phyloP scores from a whole-genome alignment of 2,797 vertebrate genomes.

The Falco cherrug region DNA sequence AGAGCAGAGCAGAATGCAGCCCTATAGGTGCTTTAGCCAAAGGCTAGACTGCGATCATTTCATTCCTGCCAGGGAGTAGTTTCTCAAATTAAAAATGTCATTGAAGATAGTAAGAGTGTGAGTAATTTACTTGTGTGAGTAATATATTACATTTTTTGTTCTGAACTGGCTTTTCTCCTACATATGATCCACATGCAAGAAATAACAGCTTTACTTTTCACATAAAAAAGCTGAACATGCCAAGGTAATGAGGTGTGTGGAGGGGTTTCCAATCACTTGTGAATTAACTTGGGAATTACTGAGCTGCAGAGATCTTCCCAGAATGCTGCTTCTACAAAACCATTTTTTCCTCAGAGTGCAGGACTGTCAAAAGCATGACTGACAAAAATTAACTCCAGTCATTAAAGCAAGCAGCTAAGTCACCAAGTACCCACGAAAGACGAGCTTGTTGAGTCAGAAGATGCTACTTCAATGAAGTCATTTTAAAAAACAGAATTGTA shows the following conservation, averaged over 20 bases:
- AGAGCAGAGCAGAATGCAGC: neutral
- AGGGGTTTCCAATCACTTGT: neutral
- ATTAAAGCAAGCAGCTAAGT: neutral
- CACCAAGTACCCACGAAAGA: neutral
- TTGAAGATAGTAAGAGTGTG: neutral
- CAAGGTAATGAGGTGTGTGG: neutral
- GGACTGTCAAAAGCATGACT: neutral
- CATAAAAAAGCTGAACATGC: neutral
- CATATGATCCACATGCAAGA: neutral
- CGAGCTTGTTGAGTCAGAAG: slow-evolving; percentile 21
- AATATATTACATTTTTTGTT: neutral
- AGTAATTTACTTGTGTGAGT: neutral
- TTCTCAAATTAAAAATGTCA: neutral
- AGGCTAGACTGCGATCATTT: neutral
- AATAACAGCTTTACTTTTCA: neutral
- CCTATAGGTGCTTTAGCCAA: neutral
- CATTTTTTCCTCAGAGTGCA: neutral
- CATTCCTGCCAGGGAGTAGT: rapidly evolving
- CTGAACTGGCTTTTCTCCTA: neutral
- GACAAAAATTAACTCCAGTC: neutral
- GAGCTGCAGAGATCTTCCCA: neutral
- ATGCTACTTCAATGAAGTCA: slow-evolving; percentile 29
- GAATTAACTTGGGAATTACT: neutral
- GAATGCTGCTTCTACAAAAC: neutral
- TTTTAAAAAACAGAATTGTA: slow-evolving; percentile 1